phyloP scores from a whole-genome alignment of 37 sponge, comb jelly and placozoan species.

The Haliclona indistincta region DNA sequence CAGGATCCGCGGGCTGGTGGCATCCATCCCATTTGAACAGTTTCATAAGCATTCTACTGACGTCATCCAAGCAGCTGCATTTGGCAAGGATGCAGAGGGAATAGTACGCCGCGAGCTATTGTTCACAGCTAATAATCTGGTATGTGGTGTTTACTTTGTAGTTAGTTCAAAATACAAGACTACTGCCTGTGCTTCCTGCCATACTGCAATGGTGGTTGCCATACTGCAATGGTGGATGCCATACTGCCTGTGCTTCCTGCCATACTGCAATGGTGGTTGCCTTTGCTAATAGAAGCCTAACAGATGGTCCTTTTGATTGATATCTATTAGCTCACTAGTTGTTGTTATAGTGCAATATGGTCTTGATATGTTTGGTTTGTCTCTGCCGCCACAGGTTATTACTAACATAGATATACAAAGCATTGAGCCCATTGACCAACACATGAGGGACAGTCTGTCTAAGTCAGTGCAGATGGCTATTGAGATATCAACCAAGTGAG shows the following conservation, averaged over 20 bases:
- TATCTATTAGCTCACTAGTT: no score
- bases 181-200: no score
- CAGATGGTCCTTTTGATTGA: no score
- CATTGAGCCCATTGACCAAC: slow-evolving; percentile 89
- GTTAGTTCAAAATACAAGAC: no score
- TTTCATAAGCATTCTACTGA: slow-evolving; percentile 90
- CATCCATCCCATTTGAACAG: slow-evolving; percentile 84
- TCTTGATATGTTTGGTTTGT: not conserved
- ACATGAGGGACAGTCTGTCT: slow-evolving; percentile 86
- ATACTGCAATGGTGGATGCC: no score
- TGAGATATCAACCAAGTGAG: slow-evolving; percentile 89
- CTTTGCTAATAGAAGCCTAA: no score
- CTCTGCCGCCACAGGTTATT: slow-evolving; percentile 51
- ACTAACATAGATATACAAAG: slow-evolving; percentile 88
- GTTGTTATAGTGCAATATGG: not conserved
- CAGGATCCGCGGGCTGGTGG: slow-evolving; percentile 79
- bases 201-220: no score
- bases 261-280: no score
- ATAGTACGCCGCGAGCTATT: slow-evolving; percentile 36
- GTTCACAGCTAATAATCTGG: slow-evolving; percentile 88
- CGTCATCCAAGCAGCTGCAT: slow-evolving; percentile 75
- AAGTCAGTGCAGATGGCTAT: slow-evolving; percentile 98
- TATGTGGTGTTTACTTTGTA: slow-evolving; percentile 24
- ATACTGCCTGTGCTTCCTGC: no score
- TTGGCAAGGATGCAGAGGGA: slow-evolving; percentile 79